Conservation (phyloP, 2,797 vertebrate species). For the Lophius americanus region DNA sequence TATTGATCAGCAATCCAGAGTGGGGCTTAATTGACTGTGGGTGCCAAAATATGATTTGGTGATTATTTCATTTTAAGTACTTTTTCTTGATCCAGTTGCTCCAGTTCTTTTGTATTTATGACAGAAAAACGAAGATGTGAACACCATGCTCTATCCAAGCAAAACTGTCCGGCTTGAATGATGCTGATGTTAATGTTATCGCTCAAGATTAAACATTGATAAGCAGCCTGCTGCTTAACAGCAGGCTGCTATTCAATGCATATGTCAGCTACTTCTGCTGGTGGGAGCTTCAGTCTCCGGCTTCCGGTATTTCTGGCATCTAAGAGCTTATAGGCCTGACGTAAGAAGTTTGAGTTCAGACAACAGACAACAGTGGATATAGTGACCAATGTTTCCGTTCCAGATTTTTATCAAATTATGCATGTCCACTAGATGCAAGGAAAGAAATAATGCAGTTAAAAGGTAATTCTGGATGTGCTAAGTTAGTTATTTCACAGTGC, state of each 20-base stretch:
- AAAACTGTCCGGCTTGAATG: not conserved
- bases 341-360: no score
- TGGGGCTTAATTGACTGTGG: not conserved
- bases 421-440: not conserved
- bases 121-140: constrained; percentile 1
- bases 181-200: no score
- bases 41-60: not conserved
- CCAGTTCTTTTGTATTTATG: not conserved
- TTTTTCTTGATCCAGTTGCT: constrained; percentile 1
- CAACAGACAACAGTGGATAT: not conserved
- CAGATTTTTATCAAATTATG: not conserved
- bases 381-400: not conserved
- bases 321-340: no score
- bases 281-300: not conserved
- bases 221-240: not conserved
- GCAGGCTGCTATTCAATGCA: not conserved
- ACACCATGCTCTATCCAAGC: constrained; percentile 21
- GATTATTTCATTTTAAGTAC: not conserved
- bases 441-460: not conserved
- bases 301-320: not conserved
- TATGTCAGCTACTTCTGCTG: not conserved
- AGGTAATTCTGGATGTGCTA: not conserved
- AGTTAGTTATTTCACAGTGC: constrained; percentile 3
- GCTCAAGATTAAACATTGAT: no score
- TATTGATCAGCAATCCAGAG: not conserved